Base-by-base conservation (phyloP, 2,888 invertebrate genomes). In the Galerucella nymphaeae region DNA sequence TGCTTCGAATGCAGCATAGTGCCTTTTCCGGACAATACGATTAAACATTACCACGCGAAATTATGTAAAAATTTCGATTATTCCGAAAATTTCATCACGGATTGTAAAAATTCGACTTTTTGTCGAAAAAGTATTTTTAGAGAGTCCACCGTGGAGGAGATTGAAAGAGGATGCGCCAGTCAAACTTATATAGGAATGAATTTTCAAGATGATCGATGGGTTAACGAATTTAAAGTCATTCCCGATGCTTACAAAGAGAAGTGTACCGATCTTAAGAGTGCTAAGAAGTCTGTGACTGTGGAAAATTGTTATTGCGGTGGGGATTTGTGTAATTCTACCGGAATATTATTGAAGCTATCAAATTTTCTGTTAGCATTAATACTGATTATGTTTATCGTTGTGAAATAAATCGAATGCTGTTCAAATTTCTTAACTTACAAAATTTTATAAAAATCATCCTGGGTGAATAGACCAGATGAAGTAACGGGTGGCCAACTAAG, bases 1-100 rank as follows among this genome's bases (percentile, higher is more conserved):
- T 77, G 77, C 45, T 77, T 66, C 48, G 72, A 75, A 59, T 38
- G 30, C 30, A 38, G 30, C 30, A 38, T 38, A 38, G 30, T 38
- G 8, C 30, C 30, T 38, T 38, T 38, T 38, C 30, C 30, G 8
- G 30, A 38, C 30, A 38, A 38, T 38, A 5, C 30, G 2, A 38
- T 38, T 38, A 38, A 38, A 38, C 30, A 8, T 38, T 8, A 38
- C 30, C 30, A 38, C 8, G 30, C 30, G 30, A 38, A 38, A 38
- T 38, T 38, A 38, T 38, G 30, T 2, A 38, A 38, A 38, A 38
- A 38, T 38, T 38, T 77, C 75, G n/a, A 50, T 50, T n/a, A 50
- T 50, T 50, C 50, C 8, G 8, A 8, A 13, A n/a, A 50, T 0
- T 50, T 50, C n/a, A n/a, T 50, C n/a, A 50, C 4, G 50, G 50